Conservation (phyloP, 2,888 invertebrate species). For the Ormyrus pomaceus region DNA sequence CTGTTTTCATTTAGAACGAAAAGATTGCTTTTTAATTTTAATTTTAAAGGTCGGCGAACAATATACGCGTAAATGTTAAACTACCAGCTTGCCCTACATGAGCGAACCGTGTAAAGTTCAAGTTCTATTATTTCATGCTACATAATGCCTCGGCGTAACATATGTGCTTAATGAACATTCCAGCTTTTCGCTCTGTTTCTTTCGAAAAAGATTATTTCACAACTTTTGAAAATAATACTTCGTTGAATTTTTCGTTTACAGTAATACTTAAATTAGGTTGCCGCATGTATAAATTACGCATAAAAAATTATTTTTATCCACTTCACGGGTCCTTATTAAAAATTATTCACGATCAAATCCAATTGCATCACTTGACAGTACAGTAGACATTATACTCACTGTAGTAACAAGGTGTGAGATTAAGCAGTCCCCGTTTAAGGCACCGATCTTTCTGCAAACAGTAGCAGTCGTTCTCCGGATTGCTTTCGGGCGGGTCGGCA, state of each 20-base stretch:
- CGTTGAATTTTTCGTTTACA: too few species aligned
- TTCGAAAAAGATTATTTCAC: not conserved
- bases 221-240: too few species aligned
- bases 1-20: too few species aligned
- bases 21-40: too few species aligned
- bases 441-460: slow-evolving; percentile 77
- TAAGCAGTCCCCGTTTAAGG: slow-evolving; percentile 81
- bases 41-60: not conserved
- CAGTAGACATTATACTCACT: slow-evolving; percentile 76
- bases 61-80: not conserved
- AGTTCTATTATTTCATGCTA: slow-evolving; percentile 11
- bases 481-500: slow-evolving; percentile 77
- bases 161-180: not conserved
- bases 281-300: too few species aligned
- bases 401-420: slow-evolving; percentile 84
- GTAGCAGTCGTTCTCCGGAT: slow-evolving; percentile 81
- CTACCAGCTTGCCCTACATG: not conserved
- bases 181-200: slow-evolving; percentile 10
- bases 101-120: not conserved
- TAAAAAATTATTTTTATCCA: too few species aligned
- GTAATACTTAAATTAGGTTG: too few species aligned
- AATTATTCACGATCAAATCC: not conserved
- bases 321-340: not conserved
- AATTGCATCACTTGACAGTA: not conserved
- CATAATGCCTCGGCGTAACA: not conserved